Evolutionary conservation across 2,888 invertebrate species (phyloP), one percentile per base, ranked within the genome.

Genomic region (Tinea pellionella): DNA sequence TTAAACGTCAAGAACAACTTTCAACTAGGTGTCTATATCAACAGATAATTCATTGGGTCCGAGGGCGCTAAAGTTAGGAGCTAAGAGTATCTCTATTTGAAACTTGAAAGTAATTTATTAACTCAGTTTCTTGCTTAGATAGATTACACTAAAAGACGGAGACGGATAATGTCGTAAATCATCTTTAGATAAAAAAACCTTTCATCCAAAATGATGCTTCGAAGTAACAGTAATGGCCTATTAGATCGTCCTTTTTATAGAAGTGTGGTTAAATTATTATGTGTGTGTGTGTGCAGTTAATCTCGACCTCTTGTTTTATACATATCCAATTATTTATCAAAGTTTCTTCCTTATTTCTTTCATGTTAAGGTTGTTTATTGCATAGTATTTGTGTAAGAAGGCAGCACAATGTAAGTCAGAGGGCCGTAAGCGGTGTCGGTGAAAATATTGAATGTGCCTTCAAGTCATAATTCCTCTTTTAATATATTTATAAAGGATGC

Each of bases 401-500:
- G 37, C 37, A 9, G 37, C 9, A 37, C 37, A 37, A 37, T 37
- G 37, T 37, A 9, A 37, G 37, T 9, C 37, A 37, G 37, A 37
- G 37, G 9, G 57, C 15, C 57, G 12, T n/a, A 32, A 57, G 57
- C 57, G 57, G 57, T 57, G 37, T 37, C 43, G 47, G 47, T 59
- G 19, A 61, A 70, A 69, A 70, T 69, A 70, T 69, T 67, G 67
- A 61, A 61, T 62, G 62, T 65, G 59, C 65, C 66, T 67, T 65
- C 67, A 67, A 68, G 68, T 71, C 71, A 73, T 77, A 75, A 76
- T 75, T 74, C 67, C 72, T 68, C 69, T 70, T 75, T 76, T 75
- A 76, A 77, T 77, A 74, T 74, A 75, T 77, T 75, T 77, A 76
- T 75, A 75, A 74, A 71, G 72, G 70, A 73, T 74, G 69, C 67